Evolutionary conservation across 2,113 vertebrate genomes (phyloP).

Genomic region (Mirounga angustirostris): DNA sequence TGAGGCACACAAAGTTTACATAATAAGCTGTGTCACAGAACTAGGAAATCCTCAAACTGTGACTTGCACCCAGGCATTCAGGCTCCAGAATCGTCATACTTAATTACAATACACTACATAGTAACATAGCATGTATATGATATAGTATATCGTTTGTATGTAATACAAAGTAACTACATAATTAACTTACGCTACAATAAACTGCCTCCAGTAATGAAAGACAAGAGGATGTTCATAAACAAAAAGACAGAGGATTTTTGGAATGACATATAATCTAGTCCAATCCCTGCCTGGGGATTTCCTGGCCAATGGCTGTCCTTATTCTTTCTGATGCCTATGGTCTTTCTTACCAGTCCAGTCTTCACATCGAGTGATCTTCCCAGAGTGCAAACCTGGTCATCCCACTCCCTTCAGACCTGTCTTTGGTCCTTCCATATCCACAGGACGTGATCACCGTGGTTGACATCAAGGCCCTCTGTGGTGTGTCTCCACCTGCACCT

Average conservation of each 20-base stretch:
- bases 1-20: neutral
- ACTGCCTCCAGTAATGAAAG: neutral
- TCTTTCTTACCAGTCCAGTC: neutral
- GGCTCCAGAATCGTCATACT: neutral
- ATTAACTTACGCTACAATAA: neutral
- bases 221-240: neutral
- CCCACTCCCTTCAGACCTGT: neutral
- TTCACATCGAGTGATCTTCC: neutral
- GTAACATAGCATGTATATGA: neutral
- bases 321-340: neutral
- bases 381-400: neutral
- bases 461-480: neutral
- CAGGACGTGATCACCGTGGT: too few species aligned
- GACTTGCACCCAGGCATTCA: neutral
- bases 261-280: neutral
- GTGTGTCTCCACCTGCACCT: neutral
- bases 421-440: neutral
- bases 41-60: neutral
- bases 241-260: neutral
- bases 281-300: neutral
- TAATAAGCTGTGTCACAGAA: neutral
- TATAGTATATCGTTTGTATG: neutral
- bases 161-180: neutral
- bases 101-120: neutral
- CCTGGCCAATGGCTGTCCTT: neutral